Percentiles rank a stretch among this genome's conserved stretches.
Evolutionary conservation across 2,113 vertebrate genomes (phyloP).

Genomic region (Corydoras sp.): DNA sequence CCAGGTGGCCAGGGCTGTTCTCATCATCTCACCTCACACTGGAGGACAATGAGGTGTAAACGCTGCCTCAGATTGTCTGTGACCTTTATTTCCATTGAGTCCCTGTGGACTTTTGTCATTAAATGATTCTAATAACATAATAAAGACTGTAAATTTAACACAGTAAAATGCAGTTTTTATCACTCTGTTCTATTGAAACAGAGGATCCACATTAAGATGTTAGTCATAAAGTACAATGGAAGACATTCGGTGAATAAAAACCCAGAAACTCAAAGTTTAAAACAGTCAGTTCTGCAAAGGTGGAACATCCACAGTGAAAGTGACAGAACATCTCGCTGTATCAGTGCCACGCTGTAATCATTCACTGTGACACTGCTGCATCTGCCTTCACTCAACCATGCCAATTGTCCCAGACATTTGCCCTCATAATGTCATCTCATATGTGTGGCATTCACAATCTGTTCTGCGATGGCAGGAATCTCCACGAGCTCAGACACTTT

Average conservation of each 20-base stretch:
- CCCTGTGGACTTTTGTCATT: too few species aligned
- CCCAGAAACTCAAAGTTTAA: too few species aligned
- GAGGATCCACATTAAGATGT: too few species aligned
- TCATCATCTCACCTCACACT: conserved; percentile 39
- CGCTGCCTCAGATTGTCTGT: conserved; percentile 15
- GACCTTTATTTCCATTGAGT: too few species aligned
- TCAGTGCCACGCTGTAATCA: not conserved
- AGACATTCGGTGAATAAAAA: too few species aligned
- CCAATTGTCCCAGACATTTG: conserved; percentile 11
- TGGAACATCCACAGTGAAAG: too few species aligned
- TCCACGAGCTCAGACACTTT: conserved; percentile 39
- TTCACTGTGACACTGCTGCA: not conserved
- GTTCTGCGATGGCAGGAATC: conserved; percentile 44
- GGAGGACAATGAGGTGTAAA: conserved; percentile 41
- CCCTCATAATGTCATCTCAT: not conserved
- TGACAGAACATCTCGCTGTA: not conserved
- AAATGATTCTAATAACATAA: too few species aligned
- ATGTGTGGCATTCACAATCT: conserved; percentile 1
- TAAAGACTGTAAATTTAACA: too few species aligned
- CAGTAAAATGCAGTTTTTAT: too few species aligned
- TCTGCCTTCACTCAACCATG: not conserved
- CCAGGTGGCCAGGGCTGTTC: conserved; percentile 43
- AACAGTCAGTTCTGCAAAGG: too few species aligned
- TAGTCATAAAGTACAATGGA: too few species aligned
- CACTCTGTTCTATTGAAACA: too few species aligned